Conservation (phyloP, 2,888 invertebrate genomes). For the Drosophila mettleri region DNA sequence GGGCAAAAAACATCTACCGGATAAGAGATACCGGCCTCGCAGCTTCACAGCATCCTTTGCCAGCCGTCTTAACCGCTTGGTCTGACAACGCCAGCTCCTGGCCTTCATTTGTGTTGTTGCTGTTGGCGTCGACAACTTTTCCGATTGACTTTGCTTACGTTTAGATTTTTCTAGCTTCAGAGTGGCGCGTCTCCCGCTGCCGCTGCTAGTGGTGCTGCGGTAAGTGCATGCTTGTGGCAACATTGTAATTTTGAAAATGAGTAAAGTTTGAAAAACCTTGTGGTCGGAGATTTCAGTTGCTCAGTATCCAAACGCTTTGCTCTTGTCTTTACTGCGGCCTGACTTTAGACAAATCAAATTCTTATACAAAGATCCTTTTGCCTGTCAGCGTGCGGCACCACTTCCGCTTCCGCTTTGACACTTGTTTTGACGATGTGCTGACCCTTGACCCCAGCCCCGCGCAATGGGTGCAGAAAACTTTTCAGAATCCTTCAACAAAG, state of each 20-base stretch:
- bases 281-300: constrained; percentile 44
- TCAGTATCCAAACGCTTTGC: constrained; percentile 2
- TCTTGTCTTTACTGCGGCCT: constrained; percentile 61
- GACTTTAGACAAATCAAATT: constrained; percentile 70
- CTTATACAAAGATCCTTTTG: constrained; percentile 65
- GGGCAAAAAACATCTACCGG: constrained; percentile 53
- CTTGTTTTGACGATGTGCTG: constrained; percentile 64
- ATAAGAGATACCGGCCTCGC: constrained; percentile 47
- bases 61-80: neutral
- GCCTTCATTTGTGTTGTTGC: constrained; percentile 52
- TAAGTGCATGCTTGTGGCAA: constrained; percentile 76
- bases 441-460: constrained; percentile 1
- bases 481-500: constrained; percentile 70
- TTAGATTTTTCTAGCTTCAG: constrained; percentile 77
- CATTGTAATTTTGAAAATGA: constrained; percentile 84
- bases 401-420: constrained; percentile 79
- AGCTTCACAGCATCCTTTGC: constrained; percentile 35
- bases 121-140: constrained; percentile 74
- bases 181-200: constrained; percentile 10
- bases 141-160: constrained; percentile 82
- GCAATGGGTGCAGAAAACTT: constrained; percentile 69
- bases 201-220: constrained; percentile 45
- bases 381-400: constrained; percentile 35
- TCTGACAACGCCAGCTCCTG: constrained; percentile 21
- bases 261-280: constrained; percentile 82